Conservation (phyloP, 2,797 vertebrate species). For the Austrolebias charrua region DNA sequence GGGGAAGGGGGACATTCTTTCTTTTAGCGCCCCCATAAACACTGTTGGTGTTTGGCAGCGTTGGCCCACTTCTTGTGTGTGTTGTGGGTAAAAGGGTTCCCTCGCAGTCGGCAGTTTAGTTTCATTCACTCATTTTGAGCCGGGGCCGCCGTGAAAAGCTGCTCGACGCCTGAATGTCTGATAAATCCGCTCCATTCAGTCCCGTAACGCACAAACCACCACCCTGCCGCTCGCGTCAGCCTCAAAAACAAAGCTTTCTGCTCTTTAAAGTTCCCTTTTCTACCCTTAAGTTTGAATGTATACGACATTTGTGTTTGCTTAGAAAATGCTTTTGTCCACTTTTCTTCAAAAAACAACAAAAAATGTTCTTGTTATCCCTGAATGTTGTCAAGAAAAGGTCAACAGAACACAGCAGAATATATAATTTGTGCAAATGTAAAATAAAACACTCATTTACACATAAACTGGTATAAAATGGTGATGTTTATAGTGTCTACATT, state of each 20-base stretch:
- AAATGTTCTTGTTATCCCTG: too few species aligned
- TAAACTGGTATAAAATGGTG: too few species aligned
- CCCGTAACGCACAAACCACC: background rate
- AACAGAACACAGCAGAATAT: too few species aligned
- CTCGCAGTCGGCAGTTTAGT: conserved; percentile 60
- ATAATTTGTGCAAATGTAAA: too few species aligned
- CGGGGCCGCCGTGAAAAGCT: conserved; percentile 49
- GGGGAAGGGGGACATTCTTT: conserved; percentile 67
- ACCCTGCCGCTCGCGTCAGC: background rate
- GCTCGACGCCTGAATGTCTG: conserved; percentile 72
- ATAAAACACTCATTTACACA: too few species aligned
- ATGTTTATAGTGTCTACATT: too few species aligned
- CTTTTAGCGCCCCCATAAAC: conserved; percentile 63
- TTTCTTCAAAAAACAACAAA: too few species aligned
- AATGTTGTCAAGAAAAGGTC: too few species aligned
- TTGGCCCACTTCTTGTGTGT: conserved; percentile 62
- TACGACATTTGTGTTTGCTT: too few species aligned
- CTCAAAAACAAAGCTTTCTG: background rate
- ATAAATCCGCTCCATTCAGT: conserved; percentile 34
- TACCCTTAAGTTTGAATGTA: too few species aligned
- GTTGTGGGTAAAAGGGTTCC: conserved; percentile 45
- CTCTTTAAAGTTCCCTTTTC: too few species aligned
- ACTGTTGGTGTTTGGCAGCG: conserved; percentile 67
- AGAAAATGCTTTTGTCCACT: too few species aligned
- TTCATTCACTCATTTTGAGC: conserved; percentile 65